These are phyloP conservation scores for Lysiphlebus fabarum DNA, from an alignment of 1,140 invertebrate genomes.

Conservation along the genomic window DNA sequence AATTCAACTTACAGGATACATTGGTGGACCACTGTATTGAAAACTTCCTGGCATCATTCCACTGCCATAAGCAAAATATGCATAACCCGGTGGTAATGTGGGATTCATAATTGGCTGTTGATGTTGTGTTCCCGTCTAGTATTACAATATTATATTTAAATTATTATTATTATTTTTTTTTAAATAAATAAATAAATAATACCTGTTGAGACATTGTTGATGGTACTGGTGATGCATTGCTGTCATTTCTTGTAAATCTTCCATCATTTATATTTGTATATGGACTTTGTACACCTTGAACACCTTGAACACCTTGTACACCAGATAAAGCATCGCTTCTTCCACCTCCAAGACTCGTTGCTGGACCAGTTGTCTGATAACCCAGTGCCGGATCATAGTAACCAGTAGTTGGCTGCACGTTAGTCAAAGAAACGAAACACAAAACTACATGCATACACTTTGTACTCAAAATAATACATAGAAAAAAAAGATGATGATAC, in stretches of 20 bases:
- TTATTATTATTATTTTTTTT: neutral
- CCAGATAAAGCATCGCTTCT: conserved; percentile 66
- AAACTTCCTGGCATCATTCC: conserved; percentile 70
- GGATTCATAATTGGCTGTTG: conserved; percentile 62
- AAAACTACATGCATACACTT: conserved; percentile 57
- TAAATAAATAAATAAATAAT: too few species aligned
- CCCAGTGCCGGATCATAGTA: conserved; percentile 54
- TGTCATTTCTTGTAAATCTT: conserved; percentile 75
- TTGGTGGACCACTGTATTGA: conserved; percentile 68
- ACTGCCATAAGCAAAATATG: conserved; percentile 66
- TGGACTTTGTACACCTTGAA: conserved; percentile 56
- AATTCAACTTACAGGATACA: conserved; percentile 63
- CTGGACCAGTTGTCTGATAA: conserved; percentile 55
- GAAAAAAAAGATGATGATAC: conserved; percentile 14
- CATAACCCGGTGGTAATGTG: conserved; percentile 63
- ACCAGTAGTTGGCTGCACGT: conserved; percentile 55
- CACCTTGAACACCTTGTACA: conserved; percentile 57
- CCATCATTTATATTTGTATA: conserved; percentile 73
- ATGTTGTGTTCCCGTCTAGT: conserved; percentile 60
- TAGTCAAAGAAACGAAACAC: conserved; percentile 54
- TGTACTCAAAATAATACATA: conserved; percentile 52
- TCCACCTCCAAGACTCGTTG: conserved; percentile 55
- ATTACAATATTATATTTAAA: conserved; percentile 3
- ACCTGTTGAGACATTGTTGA: conserved; percentile 71
- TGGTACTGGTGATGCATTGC: conserved; percentile 77